Percentiles rank a stretch among this genome's conserved stretches.
phyloP scores from a whole-genome alignment of 2,888 invertebrate genomes.

The Eilema depressum region DNA sequence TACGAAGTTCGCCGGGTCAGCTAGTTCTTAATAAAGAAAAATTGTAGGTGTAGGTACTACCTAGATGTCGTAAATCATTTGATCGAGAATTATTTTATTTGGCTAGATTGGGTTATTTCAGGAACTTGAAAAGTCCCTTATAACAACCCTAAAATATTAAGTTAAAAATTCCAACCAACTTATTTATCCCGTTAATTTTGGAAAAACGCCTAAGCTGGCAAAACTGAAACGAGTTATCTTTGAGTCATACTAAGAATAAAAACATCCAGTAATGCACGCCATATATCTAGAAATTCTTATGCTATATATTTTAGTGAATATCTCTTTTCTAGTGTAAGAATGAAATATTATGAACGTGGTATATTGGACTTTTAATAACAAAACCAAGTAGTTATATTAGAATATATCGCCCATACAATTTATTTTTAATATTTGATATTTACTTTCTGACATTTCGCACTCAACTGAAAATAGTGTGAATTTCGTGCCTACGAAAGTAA shows the following conservation, averaged over 20 bases:
- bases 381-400: constrained; percentile 15
- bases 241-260: constrained; percentile 31
- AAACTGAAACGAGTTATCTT: constrained; percentile 19
- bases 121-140: too few species aligned
- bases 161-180: neutral
- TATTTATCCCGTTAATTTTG: neutral
- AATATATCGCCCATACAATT: neutral
- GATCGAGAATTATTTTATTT: neutral
- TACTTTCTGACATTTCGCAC: too few species aligned
- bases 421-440: neutral
- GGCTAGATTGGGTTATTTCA: neutral
- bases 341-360: constrained; percentile 54
- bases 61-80: neutral
- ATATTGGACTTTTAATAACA: constrained; percentile 33
- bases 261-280: constrained; percentile 24
- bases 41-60: too few species aligned
- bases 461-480: neutral
- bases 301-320: constrained; percentile 60
- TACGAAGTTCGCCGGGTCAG: too few species aligned
- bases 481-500: neutral
- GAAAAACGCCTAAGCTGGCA: neutral
- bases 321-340: constrained; percentile 50
- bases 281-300: constrained; percentile 40
- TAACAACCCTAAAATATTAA: neutral
- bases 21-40: neutral